Base-by-base conservation (phyloP, 2,888 invertebrate species). In the Acrobasis consociella region DNA sequence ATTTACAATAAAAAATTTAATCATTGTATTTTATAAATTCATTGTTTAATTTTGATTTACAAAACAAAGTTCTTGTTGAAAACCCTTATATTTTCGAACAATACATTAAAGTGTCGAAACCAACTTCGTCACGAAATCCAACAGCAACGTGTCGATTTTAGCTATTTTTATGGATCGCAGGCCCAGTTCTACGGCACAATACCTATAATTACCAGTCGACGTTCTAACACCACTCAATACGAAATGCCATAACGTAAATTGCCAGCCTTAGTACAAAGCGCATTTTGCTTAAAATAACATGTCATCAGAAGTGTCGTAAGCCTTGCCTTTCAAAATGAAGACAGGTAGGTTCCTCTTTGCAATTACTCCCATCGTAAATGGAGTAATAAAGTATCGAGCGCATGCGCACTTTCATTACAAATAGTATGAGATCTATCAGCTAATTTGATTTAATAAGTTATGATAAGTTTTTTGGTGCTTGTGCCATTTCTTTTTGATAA, bases 331-430 rank as follows among this genome's bases (percentile, higher is more conserved):
- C 65, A 64, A 67, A 69, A 69, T 58, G 55, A 50, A 63, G 60
- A 58, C 64, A 65, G 63, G 62, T 62, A 62, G 53, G 60, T 56
- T 58, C 50, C 51, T 51, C 60, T 51, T 50, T 22, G 59, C 63
- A 68, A 65, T 67, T 65, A 64, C 63, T 59, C 49, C 52, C 56
- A 58, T 65, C 68, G 63, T 67, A 68, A 68, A 68, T 65, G 50
- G 64, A 60, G 64, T 63, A 66, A 65, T 65, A 65, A 66, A 65
- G 50, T 64, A 55, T 53, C 60, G 52, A 17, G 66, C 62, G 64
- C 64, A 65, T 56, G 42, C 42, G 56, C 58, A 62, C 59, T 62
- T 60, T 64, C 64, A 61, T 58, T 63, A 37, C 60, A 50, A 62
- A 59, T 46, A 56, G 56, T 56, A 2, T n/a, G 10, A 56, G 56